Evolutionary conservation across 2,113 vertebrate species (phyloP), one percentile per base, ranked within the genome.

Genomic region (Recurvirostra avosetta): DNA sequence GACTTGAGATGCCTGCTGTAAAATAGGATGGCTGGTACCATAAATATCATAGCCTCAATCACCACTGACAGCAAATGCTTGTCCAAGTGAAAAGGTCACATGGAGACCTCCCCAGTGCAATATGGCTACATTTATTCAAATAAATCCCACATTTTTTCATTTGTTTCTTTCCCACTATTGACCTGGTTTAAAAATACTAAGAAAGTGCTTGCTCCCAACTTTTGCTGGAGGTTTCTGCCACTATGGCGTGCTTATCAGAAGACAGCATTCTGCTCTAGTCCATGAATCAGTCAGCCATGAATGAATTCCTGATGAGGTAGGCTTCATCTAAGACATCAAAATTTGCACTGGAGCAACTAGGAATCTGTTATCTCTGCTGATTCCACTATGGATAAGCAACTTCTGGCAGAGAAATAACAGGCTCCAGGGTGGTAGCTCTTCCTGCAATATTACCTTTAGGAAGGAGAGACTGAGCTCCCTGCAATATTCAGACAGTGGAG

Each of bases 231-330:
- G 5, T 66, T 72, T 83, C 74, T 50, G 22, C 14, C n/a, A 4
- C 32, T 15, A 3, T 15, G 30, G 11, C 19, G 7, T 22, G 20
- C 22, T 88, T 55, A 56, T n/a, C 52, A 63, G 79, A 49, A 50
- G 25, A 49, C 12, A 59, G 1, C 8, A 21, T 67, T 74, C 43
- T 0, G 0, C 21, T 47, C 30, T 29, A n/a, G 3, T 41, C 59
- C 56, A 73, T 12, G 21, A 84, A 61, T 43, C 43, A 71, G 8
- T 19, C 52, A 65, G 15, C 21, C 63, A 55, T 4, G 4, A 72
- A 55, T 27, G 34, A 94, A 65, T 32, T 56, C 38, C 36, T 91
- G 52, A 63, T 14, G 25, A 45, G 29, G 56, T 6, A 43, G n/a
- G 27, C 52, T 83, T n/a, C n/a, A 91, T 43, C 29, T 45, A 72